A percentile compares a stretch with the other conserved stretches of the same genome.
Conservation (phyloP, 64 coral and sea anemone genomes). For the Orbicella faveolata region DNA sequence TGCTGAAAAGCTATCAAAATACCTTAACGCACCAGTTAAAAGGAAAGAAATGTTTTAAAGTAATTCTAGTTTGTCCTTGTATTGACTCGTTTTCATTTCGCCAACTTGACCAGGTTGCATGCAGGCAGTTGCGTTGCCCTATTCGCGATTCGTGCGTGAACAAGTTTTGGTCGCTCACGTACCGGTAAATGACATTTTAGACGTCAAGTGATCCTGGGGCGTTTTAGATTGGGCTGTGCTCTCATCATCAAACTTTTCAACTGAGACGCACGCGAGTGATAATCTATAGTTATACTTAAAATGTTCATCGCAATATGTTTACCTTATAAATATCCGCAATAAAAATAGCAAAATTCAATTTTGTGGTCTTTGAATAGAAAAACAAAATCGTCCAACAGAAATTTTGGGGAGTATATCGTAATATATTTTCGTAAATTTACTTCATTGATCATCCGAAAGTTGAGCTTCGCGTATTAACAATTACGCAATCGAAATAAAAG, state of each 20-base stretch:
- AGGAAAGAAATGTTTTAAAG: background rate
- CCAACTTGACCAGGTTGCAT: background rate
- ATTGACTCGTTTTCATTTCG: background rate
- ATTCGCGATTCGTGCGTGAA: slow-evolving; percentile 7
- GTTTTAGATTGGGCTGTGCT: slow-evolving; percentile 9
- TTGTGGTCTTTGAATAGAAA: too few relatives aligned
- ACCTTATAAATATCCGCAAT: background rate
- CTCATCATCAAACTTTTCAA: background rate
- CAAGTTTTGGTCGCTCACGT: background rate
- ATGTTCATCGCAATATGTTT: background rate
- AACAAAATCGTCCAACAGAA: too few relatives aligned
- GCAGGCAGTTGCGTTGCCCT: background rate
- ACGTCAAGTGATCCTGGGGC: slow-evolving; percentile 4
- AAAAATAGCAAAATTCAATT: too few relatives aligned
- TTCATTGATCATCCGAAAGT: too few relatives aligned
- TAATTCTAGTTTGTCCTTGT: too few relatives aligned
- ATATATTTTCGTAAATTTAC: too few relatives aligned
- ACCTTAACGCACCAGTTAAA: background rate
- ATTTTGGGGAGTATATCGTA: too few relatives aligned
- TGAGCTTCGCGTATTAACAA: too few relatives aligned
- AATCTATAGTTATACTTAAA: too few relatives aligned
- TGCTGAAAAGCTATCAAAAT: background rate
- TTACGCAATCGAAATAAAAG: too few relatives aligned
- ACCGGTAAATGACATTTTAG: slow-evolving; percentile 33
- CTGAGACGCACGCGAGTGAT: background rate